A percentile compares a stretch with the other conserved stretches of the same genome.
phyloP scores from a whole-genome alignment of 2,113 vertebrate genomes.

The Halichoeres trimaculatus region DNA sequence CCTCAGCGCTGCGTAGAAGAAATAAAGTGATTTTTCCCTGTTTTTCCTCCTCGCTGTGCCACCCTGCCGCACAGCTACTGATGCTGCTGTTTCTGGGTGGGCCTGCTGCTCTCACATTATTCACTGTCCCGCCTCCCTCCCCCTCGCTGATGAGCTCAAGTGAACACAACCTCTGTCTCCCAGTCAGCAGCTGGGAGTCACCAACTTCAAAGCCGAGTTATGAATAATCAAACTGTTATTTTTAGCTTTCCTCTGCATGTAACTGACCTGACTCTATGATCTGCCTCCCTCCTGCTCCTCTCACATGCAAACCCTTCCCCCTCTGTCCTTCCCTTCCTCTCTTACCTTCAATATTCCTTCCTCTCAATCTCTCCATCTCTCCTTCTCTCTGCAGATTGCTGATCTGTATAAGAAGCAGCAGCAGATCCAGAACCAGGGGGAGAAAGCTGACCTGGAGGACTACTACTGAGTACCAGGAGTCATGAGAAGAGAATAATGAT shows the following conservation, averaged over 20 bases:
- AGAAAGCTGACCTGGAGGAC: conserved; percentile 83
- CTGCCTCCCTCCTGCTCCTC: conserved; percentile 14
- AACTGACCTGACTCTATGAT: conserved; percentile 61
- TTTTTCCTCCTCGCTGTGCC: conserved; percentile 41
- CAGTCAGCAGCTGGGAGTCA: conserved; percentile 57
- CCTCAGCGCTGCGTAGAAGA: conserved; percentile 7
- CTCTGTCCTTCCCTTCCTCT: background rate
- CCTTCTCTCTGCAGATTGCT: conserved; percentile 83
- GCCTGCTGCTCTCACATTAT: conserved; percentile 40
- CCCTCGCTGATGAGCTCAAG: conserved; percentile 24
- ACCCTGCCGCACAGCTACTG: conserved; percentile 22
- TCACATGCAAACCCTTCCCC: background rate
- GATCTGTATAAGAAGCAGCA: conserved; percentile 90
- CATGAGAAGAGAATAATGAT: conserved; percentile 19
- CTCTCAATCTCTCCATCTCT: conserved; percentile 1
- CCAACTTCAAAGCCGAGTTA: conserved; percentile 56
- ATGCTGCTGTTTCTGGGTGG: conserved; percentile 16
- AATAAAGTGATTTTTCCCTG: conserved; percentile 31
- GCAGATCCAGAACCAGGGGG: conserved; percentile 91
- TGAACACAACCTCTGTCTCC: conserved; percentile 47
- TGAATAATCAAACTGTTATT: conserved; percentile 71
- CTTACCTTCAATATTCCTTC: background rate
- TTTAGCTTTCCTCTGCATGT: conserved; percentile 61
- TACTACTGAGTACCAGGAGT: conserved; percentile 81
- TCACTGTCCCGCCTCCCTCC: conserved; percentile 34